These are phyloP conservation scores for Ochotona princeps DNA, from an alignment of 2,113 vertebrate genomes.

Conservation along the genomic window DNA sequence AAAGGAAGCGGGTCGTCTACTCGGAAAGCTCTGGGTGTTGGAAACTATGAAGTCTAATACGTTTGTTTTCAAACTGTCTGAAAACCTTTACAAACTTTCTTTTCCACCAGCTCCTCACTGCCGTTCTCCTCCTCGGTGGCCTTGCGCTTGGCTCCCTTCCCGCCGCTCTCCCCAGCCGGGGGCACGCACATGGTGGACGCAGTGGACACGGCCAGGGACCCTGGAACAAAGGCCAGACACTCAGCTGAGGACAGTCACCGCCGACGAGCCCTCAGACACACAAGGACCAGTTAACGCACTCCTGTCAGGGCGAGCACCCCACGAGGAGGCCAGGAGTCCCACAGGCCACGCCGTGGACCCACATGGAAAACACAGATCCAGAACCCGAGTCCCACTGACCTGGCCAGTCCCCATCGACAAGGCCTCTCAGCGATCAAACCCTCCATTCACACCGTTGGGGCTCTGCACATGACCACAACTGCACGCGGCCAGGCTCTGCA, in stretches of 20 bases:
- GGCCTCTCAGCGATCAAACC: not conserved
- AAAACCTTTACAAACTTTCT: conserved; percentile 99
- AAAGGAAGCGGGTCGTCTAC: not conserved
- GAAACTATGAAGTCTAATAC: conserved; percentile 81
- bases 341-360: not conserved
- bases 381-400: not conserved
- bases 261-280: too few species aligned
- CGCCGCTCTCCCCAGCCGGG: conserved; percentile 77
- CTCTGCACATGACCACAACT: fast-evolving
- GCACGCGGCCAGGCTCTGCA: not conserved
- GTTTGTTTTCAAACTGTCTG: conserved; percentile 91
- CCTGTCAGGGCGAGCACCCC: fast-evolving
- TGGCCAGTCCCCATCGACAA: not conserved
- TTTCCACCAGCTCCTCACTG: conserved; percentile 91
- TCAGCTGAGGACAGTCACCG: not conserved
- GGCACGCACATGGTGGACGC: not conserved
- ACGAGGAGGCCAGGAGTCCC: too few species aligned
- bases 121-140: conserved; percentile 82
- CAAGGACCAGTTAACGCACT: too few species aligned
- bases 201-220: conserved; percentile 70
- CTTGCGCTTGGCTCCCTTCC: conserved; percentile 89
- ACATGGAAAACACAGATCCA: not conserved
- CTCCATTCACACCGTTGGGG: not conserved
- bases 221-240: conserved; percentile 72
- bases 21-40: conserved; percentile 74